Conservation (phyloP, 2,888 invertebrate species). For the Pollenia amentaria region DNA sequence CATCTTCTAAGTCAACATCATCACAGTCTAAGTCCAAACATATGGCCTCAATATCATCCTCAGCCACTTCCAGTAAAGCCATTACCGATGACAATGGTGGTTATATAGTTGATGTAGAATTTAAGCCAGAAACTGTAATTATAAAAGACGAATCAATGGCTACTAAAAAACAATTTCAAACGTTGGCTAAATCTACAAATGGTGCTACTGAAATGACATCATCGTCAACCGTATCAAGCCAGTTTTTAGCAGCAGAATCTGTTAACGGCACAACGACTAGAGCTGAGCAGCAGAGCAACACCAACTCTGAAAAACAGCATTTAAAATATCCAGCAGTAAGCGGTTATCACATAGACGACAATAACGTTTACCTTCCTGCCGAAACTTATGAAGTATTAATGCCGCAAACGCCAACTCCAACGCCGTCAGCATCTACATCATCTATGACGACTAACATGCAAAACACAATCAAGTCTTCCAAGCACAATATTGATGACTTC, state of each 20-base stretch:
- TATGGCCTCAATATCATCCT: conserved; percentile 65
- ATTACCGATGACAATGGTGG: conserved; percentile 44
- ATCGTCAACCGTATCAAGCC: conserved; percentile 76
- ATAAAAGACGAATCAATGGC: conserved; percentile 69
- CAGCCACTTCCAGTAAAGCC: conserved; percentile 69
- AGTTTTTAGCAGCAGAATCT: conserved; percentile 67
- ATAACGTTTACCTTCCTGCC: conserved; percentile 18
- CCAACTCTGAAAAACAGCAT: conserved; percentile 66
- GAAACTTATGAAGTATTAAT: conserved; percentile 67
- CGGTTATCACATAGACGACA: conserved; percentile 33
- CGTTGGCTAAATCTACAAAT: conserved; percentile 71
- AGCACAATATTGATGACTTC: conserved; percentile 56
- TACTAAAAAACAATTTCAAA: conserved; percentile 62
- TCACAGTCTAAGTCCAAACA: conserved; percentile 75
- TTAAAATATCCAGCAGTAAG: conserved; percentile 40
- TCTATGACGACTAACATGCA: conserved; percentile 67
- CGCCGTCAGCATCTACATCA: conserved; percentile 63
- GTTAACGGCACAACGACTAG: conserved; percentile 66
- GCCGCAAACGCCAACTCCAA: conserved; percentile 62
- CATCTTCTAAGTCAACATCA: conserved; percentile 70
- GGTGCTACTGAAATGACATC: conserved; percentile 81
- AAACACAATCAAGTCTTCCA: conserved; percentile 74
- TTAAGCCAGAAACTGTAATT: conserved; percentile 68
- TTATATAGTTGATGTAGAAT: conserved; percentile 67
- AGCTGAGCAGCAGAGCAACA: conserved; percentile 73